Percentiles rank a stretch among this genome's conserved stretches.
These are phyloP conservation scores for Elgaria multicarinata DNA, from an alignment of 2,113 vertebrate genomes.

Conservation along the genomic window DNA sequence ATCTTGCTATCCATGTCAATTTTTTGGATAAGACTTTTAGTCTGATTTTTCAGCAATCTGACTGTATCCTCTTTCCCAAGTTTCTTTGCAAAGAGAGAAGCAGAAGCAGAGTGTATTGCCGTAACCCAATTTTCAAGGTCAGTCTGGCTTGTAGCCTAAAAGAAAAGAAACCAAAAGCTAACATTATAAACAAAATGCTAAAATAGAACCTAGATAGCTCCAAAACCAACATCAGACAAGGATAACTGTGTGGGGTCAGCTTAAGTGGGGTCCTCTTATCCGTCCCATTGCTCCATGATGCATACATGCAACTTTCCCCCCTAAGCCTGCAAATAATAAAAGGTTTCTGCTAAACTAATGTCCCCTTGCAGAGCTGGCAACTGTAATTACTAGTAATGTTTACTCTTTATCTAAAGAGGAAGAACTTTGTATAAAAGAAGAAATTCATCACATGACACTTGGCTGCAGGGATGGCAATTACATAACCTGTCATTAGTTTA, in stretches of 20 bases:
- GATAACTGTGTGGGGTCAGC: background rate
- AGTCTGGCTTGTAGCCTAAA: conserved; percentile 93
- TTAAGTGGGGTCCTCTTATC: background rate
- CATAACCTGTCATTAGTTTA: conserved; percentile 19
- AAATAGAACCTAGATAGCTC: background rate
- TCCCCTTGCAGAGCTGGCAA: background rate
- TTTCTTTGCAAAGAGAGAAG: conserved; percentile 93
- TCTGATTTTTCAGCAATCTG: conserved; percentile 88
- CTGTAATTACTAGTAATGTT: conserved; percentile 17
- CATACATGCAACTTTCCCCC: background rate
- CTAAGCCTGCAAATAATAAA: conserved; percentile 2
- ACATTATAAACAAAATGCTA: background rate
- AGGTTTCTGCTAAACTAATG: background rate
- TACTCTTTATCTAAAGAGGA: conserved; percentile 10
- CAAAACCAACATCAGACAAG: background rate
- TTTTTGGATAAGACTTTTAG: conserved; percentile 91
- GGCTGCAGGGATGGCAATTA: conserved; percentile 9
- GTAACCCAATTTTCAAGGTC: conserved; percentile 98
- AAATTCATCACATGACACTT: background rate
- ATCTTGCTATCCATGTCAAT: conserved; percentile 99
- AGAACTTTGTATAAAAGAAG: conserved; percentile 5
- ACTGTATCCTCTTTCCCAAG: conserved; percentile 95
- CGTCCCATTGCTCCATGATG: background rate
- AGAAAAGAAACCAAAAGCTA: background rate
- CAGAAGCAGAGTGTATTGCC: conserved; percentile 94